A percentile compares a stretch with the other conserved stretches of the same genome.
phyloP scores from a whole-genome alignment of 2,113 vertebrate genomes.

The Seriola quinqueradiata region DNA sequence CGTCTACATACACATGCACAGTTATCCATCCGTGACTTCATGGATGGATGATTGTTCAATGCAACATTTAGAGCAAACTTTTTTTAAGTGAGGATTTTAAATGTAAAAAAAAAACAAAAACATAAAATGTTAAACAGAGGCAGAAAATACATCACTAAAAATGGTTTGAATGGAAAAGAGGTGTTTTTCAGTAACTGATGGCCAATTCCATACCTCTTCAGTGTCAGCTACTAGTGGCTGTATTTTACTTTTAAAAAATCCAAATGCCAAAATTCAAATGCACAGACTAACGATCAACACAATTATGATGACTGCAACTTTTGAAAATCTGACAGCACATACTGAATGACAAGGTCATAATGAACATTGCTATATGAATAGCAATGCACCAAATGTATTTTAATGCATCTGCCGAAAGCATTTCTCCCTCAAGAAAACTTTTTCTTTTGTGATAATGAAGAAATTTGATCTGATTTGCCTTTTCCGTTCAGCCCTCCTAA shows the following conservation, averaged over 20 bases:
- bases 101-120: neutral
- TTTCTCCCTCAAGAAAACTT: conserved; percentile 26
- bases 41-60: neutral
- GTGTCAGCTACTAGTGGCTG: neutral
- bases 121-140: neutral
- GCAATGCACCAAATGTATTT: conserved; percentile 24
- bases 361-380: conserved; percentile 29
- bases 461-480: conserved; percentile 35
- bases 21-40: neutral
- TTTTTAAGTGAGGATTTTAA: conserved; percentile 1
- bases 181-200: neutral
- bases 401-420: conserved; percentile 10
- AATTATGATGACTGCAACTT: conserved; percentile 5
- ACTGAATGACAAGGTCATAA: conserved; percentile 25
- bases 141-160: conserved; percentile 11
- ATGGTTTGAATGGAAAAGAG: neutral
- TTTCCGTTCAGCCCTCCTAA: conserved; percentile 27
- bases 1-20: neutral
- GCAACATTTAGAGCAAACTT: neutral
- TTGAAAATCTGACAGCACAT: conserved; percentile 31
- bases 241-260: conserved; percentile 1
- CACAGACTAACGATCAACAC: neutral
- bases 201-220: neutral
- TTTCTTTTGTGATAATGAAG: conserved; percentile 37
- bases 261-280: neutral